phyloP scores from a whole-genome alignment of 2,888 invertebrate species.

The Oegoconia quadripuncta region DNA sequence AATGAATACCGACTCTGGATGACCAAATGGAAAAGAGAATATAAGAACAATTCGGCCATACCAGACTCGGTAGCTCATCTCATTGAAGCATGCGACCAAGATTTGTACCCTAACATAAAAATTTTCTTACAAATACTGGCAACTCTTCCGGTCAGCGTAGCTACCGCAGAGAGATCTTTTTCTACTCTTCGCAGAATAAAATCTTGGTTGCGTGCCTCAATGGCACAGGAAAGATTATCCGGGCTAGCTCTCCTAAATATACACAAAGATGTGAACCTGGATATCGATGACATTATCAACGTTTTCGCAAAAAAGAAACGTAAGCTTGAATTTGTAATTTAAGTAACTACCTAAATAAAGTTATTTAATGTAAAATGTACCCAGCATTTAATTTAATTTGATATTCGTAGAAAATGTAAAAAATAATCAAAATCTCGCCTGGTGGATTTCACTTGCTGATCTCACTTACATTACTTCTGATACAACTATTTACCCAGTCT shows the following conservation, averaged over 20 bases:
- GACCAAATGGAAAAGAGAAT: conserved; percentile 14
- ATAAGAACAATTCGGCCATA: conserved; percentile 11
- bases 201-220: conserved; percentile 15
- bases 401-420: too few relatives aligned
- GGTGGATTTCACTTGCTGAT: too few relatives aligned
- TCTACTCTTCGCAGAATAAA: conserved; percentile 15
- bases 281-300: conserved; percentile 11
- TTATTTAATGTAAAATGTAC: too few relatives aligned
- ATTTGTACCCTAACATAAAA: conserved; percentile 15
- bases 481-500: too few relatives aligned
- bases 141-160: conserved; percentile 15
- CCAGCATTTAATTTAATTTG: too few relatives aligned
- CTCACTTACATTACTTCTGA: too few relatives aligned
- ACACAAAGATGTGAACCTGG: conserved; percentile 11
- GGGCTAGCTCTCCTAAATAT: conserved; percentile 17
- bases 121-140: conserved; percentile 15
- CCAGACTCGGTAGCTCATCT: conserved; percentile 14
- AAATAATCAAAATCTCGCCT: too few relatives aligned
- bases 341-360: too few relatives aligned
- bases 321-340: conserved; percentile 14
- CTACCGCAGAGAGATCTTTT: conserved; percentile 16
- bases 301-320: conserved; percentile 15
- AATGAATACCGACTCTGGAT: conserved; percentile 17
- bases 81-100: conserved; percentile 14
- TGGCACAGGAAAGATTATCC: conserved; percentile 11